Percentiles rank a stretch among this genome's conserved stretches.
phyloP scores from a whole-genome alignment of 2,113 vertebrate genomes.

The Loxodonta africana region DNA sequence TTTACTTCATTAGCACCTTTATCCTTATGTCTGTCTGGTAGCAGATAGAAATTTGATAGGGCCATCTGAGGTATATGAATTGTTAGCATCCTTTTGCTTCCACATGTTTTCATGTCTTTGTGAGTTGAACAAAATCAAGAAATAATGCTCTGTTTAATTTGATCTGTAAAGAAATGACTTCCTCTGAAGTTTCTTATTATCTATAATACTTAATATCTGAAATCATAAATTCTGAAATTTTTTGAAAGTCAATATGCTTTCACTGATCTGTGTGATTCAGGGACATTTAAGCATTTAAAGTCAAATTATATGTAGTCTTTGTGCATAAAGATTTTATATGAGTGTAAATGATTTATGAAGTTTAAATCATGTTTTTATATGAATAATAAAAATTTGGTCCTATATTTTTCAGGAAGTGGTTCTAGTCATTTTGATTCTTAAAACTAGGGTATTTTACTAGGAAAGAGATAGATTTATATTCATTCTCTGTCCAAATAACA shows the following conservation, averaged over 20 bases:
- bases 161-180: neutral
- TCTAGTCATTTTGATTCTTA: neutral
- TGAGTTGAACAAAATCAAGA: neutral
- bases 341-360: neutral
- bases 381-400: neutral
- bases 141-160: conserved; percentile 58
- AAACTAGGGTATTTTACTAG: neutral
- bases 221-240: neutral
- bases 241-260: conserved; percentile 25
- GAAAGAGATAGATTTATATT: neutral
- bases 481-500: neutral
- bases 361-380: neutral
- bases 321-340: neutral
- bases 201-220: neutral
- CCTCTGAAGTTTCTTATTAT: neutral
- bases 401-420: neutral
- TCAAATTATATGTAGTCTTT: neutral
- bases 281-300: conserved; percentile 2
- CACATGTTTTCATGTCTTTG: conserved; percentile 1
- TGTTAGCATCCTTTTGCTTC: neutral
- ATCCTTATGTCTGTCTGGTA: conserved; percentile 57
- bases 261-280: neutral
- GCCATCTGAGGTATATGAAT: neutral
- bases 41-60: conserved; percentile 74
- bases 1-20: conserved; percentile 83